Base-by-base conservation (phyloP, 2,797 vertebrate species). In the Jordanella pulchra region DNA sequence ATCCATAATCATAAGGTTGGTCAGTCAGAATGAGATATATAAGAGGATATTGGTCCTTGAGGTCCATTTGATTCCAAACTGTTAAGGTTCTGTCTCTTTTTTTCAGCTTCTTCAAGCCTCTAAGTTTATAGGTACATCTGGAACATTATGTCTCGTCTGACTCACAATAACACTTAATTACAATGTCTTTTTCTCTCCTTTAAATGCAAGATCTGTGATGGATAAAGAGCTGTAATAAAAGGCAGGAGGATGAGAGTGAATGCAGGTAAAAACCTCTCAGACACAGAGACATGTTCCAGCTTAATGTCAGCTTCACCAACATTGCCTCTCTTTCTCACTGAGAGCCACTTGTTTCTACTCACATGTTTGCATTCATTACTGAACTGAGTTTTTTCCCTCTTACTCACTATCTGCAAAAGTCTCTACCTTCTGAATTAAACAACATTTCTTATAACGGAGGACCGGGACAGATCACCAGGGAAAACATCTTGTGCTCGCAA, bases 401-500 rank as follows among this genome's bases (percentile, higher is more conserved):
- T 81, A 88, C 54, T 86, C 86, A 82, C 51, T 71, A 56, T 65
- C 15, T 67, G 2, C 17, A 69, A 73, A 78, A 81, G 72, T 85
- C 81, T 85, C 48, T 47, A 50, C 80, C 76, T 32, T 79, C 67
- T 84, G 73, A 85, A 85, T 88, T 67, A 83, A 86, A 81, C 70
- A 86, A 80, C 89, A 91, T 92, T 90, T 23, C 13, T 88, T 61
- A 80, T 82, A 86, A 76, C 65, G 75, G 72, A 75, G 61, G 61
- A 86, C 86, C 70, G 75, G 77, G 76, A 87, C 72, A 32, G 75
- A 75, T 79, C 65, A 25, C 67, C 65, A 53, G 61, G 79, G 82
- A 68, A 89, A 81, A 85, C 92, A 93, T 89, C 76, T 83, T 92
- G 93, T 90, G 86, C 90, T 81, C 73, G 76, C 87, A 86, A 93